These are phyloP conservation scores for Oscheius myriophilus DNA, from an alignment of 2,888 invertebrate species.

Conservation along the genomic window DNA sequence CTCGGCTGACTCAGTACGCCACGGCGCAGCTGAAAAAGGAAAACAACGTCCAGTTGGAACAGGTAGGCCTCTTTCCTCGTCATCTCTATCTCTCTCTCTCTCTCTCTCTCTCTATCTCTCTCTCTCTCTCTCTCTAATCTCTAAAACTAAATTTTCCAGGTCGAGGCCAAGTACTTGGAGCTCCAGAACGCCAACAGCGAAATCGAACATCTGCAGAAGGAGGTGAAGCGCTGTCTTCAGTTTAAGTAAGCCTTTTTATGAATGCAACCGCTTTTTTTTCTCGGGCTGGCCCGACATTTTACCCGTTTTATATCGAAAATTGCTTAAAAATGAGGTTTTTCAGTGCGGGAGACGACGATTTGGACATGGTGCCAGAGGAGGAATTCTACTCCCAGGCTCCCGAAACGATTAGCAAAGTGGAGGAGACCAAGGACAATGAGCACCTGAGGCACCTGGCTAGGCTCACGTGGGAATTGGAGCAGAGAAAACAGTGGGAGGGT, in stretches of 20 bases:
- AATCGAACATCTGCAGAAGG: constrained; percentile 60
- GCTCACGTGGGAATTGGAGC: constrained; percentile 53
- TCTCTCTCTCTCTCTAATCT: too few relatives aligned
- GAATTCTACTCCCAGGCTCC: constrained; percentile 54
- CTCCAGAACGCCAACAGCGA: constrained; percentile 59
- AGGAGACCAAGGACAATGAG: constrained; percentile 45
- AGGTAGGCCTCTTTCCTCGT: too few relatives aligned
- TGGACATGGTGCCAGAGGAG: constrained; percentile 56
- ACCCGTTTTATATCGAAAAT: too few relatives aligned
- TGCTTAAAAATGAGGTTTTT: constrained; percentile 3
- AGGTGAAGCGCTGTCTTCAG: constrained; percentile 56
- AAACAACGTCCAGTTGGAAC: constrained; percentile 34
- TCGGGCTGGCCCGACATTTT: too few relatives aligned
- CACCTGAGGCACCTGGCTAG: constrained; percentile 57
- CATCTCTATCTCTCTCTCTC: too few relatives aligned
- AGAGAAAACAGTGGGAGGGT: constrained; percentile 49
- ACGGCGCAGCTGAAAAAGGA: constrained; percentile 41
- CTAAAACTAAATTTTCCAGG: constrained; percentile 23
- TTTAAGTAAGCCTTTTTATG: constrained; percentile 38
- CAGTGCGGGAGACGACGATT: constrained; percentile 57
- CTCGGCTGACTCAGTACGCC: constrained; percentile 41
- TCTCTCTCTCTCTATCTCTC: too few relatives aligned
- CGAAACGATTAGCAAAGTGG: constrained; percentile 33
- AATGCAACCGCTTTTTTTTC: too few relatives aligned
- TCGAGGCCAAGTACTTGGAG: constrained; percentile 55